Evolutionary conservation across 37 sponge, comb jelly and placozoan genomes (phyloP).

Genomic region (Hormiphora californensis): DNA sequence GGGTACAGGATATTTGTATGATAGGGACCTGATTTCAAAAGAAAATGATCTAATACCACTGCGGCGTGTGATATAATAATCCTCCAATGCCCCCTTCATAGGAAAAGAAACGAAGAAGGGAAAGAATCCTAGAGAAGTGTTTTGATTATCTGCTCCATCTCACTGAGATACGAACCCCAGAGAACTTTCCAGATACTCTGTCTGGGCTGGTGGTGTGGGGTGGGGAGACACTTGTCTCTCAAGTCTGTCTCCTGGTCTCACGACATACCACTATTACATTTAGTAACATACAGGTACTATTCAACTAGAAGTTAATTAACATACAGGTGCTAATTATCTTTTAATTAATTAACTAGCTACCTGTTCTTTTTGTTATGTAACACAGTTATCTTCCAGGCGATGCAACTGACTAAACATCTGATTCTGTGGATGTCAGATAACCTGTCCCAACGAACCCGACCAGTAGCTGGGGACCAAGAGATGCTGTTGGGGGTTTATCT

Average conservation of each 20-base stretch:
- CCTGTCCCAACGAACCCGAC: conserved; percentile 30
- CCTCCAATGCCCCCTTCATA: too few relatives aligned
- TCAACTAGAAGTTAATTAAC: too few relatives aligned
- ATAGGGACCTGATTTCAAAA: not conserved
- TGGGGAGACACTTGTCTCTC: not conserved
- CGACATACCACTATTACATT: too few relatives aligned
- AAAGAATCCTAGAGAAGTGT: conserved; percentile 10
- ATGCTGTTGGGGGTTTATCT: too few relatives aligned
- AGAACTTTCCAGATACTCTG: not conserved
- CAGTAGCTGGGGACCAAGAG: too few relatives aligned
- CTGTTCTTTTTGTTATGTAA: not conserved
- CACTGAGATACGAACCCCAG: not conserved
- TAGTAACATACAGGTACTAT: too few relatives aligned
- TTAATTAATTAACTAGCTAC: not conserved
- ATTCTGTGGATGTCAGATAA: not conserved
- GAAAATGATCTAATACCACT: not conserved
- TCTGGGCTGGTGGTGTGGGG: not conserved
- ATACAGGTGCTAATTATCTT: too few relatives aligned
- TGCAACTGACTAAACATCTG: not conserved
- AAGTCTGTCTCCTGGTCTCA: not conserved
- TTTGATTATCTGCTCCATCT: conserved; percentile 9
- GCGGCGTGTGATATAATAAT: too few relatives aligned
- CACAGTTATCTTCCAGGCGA: not conserved
- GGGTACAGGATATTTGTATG: not conserved
- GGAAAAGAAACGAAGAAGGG: conserved; percentile 27